Percentiles rank a stretch among this genome's conserved stretches.
These are phyloP conservation scores for Brenthis ino DNA, from an alignment of 2,888 invertebrate genomes.

Conservation along the genomic window DNA sequence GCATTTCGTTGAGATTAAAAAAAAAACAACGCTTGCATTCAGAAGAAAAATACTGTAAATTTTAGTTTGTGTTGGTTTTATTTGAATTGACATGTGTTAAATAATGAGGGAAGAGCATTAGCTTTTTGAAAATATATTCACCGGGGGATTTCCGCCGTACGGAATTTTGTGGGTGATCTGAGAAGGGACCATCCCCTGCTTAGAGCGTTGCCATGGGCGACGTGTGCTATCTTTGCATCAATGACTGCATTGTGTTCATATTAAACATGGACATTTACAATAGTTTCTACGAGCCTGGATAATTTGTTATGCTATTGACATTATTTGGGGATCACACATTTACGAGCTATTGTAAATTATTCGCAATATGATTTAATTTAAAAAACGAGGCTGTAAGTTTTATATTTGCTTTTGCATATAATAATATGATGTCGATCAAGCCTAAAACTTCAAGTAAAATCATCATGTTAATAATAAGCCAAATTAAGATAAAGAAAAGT, in stretches of 20 bases:
- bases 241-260: slow-evolving; percentile 53
- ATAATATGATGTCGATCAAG: no score
- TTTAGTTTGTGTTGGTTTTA: background rate
- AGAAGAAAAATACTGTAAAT: background rate
- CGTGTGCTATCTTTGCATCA: slow-evolving; percentile 66
- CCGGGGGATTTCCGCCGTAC: slow-evolving; percentile 70
- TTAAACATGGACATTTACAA: slow-evolving; percentile 34
- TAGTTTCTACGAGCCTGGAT: slow-evolving; percentile 48
- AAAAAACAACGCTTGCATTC: background rate
- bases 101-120: slow-evolving; percentile 13
- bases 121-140: slow-evolving; percentile 59
- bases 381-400: background rate
- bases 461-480: no score
- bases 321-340: slow-evolving; percentile 60
- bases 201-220: slow-evolving; percentile 66
- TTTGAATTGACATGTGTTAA: slow-evolving; percentile 1
- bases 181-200: slow-evolving; percentile 62
- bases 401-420: no score
- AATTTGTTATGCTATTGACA: slow-evolving; percentile 66
- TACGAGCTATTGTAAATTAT: slow-evolving; percentile 56
- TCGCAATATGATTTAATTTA: background rate
- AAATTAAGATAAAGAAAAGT: no score
- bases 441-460: no score
- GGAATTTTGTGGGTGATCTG: slow-evolving; percentile 66
- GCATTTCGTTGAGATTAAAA: background rate